A percentile compares a stretch with the other conserved stretches of the same genome.
Conservation (phyloP, 1,140 invertebrate genomes). For the Sarcophaga bullata region DNA sequence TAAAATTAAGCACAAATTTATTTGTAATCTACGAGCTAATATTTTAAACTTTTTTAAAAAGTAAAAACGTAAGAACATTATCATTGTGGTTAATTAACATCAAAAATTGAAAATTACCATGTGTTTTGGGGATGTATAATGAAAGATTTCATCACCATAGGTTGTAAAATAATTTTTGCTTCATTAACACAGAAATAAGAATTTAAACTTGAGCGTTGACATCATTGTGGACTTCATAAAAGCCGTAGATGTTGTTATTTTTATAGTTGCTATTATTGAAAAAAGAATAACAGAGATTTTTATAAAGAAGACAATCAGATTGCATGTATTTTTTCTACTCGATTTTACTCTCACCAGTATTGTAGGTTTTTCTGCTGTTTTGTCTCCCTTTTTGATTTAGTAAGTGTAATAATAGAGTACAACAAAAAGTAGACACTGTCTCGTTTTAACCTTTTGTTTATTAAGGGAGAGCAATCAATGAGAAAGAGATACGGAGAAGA, state of each 20-base stretch:
- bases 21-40: too few species aligned
- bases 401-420: background rate
- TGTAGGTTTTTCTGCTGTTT: background rate
- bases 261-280: background rate
- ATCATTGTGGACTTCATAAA: background rate
- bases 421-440: background rate
- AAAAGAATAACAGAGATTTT: conserved; percentile 31
- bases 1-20: too few species aligned
- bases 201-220: background rate
- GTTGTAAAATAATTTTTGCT: too few species aligned
- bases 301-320: conserved; percentile 11
- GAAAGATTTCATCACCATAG: too few species aligned
- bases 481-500: background rate
- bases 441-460: background rate
- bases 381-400: conserved; percentile 23
- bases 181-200: too few species aligned
- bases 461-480: background rate
- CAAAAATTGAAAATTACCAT: too few species aligned
- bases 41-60: too few species aligned
- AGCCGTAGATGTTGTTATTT: background rate
- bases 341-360: background rate
- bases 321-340: background rate
- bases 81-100: too few species aligned
- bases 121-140: too few species aligned
- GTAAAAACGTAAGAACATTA: too few species aligned